Evolutionary conservation across 2,797 vertebrate genomes (phyloP), one percentile per base, ranked within the genome.

Genomic region (Thunnus albacares): DNA sequence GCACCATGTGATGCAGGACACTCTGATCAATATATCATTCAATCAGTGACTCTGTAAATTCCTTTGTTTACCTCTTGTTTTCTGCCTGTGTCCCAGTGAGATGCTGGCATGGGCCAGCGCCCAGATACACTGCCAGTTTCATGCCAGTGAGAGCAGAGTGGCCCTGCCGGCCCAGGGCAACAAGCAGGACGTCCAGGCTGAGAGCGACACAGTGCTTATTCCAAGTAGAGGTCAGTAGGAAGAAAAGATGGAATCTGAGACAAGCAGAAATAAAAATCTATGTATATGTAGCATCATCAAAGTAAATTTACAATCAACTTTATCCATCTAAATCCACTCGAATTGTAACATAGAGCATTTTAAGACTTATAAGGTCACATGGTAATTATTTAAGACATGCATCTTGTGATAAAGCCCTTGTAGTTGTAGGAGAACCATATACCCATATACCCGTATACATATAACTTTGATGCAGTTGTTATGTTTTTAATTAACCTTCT

Each of bases 111-210:
- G 98, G 98, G 97, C 98, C 87, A 99, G 98, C 0, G 97, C 98
- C 9, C 98, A 99, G 91, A 98, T 99, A 80, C 98, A 99, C 91
- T 99, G 98, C 89, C 98, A 99, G 94, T 98, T 99, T 77, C 98
- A 99, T 0, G 94, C 97, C 91, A 99, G 98, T 0, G 98, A 99
- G 93, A 97, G 93, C 90, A 94, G 97, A 12, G 98, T 99, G 20
- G 95, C 95, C 0, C 92, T 99, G 20, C 98, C 98, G 0, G 89
- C 95, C 4, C 97, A 96, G 57, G 96, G 96, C 85, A 96, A 93
- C 92, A 97, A 97, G 79, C 98, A 97, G 0, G 98, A 99, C 0
- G 97, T 98, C 65, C 98, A 99, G 94, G 98, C 98, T 0, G 98
- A 97, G 88, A 99, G 97, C 0, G 96, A 99, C 94, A 99, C 98